A percentile compares a stretch with the other conserved stretches of the same genome.
Evolutionary conservation across 2,797 vertebrate genomes (phyloP).

Genomic region (Squalus acanthias): DNA sequence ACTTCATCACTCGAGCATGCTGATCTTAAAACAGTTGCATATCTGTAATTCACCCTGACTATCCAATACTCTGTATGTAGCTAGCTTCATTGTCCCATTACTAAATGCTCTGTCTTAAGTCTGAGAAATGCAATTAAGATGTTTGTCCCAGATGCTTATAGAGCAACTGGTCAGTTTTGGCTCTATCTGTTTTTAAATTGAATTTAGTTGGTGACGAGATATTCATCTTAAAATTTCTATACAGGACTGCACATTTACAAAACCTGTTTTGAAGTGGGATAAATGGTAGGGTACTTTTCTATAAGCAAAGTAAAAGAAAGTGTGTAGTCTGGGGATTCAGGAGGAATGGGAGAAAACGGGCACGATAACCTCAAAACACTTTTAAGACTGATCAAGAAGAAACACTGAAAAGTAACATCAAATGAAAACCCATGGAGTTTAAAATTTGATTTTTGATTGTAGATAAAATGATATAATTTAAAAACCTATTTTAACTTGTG

Average conservation of each 20-base stretch:
- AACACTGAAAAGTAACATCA: neutral
- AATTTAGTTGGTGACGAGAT: neutral
- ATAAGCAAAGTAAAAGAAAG: neutral
- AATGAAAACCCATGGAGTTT: neutral
- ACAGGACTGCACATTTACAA: neutral
- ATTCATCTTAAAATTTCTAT: neutral
- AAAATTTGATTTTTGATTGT: neutral
- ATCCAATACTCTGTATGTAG: neutral
- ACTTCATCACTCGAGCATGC: neutral
- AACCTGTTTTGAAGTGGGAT: neutral
- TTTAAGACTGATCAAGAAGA: too few relatives aligned
- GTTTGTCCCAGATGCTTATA: neutral
- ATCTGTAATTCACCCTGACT: neutral
- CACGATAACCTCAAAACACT: too few relatives aligned
- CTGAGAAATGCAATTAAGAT: neutral
- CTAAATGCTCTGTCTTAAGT: neutral
- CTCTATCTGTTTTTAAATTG: neutral
- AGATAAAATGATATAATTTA: neutral
- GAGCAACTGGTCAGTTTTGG: neutral
- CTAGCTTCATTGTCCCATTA: neutral
- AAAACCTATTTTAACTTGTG: neutral
- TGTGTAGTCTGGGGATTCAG: neutral
- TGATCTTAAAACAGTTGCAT: neutral
- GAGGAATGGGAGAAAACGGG: neutral
- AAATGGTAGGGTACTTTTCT: neutral